Conservation (phyloP, 2,888 invertebrate species). For the Hirtodrosophila confusa region DNA sequence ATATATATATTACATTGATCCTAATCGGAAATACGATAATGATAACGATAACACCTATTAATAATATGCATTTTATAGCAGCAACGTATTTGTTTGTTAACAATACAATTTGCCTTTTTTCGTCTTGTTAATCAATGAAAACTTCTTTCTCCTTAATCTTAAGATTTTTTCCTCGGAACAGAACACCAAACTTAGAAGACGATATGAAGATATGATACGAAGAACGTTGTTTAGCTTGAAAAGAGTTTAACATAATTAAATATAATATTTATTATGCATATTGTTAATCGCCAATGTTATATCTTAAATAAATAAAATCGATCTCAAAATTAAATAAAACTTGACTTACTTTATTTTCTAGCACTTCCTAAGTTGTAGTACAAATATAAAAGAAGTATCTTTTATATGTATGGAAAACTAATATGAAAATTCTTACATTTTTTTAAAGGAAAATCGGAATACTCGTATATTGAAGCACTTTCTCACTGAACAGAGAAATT, state of each 20-base stretch:
- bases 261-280: conserved; percentile 52
- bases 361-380: too few relatives aligned
- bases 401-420: not conserved
- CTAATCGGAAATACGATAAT: conserved; percentile 16
- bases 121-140: conserved; percentile 29
- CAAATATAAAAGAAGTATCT: too few relatives aligned
- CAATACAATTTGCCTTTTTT: conserved; percentile 16
- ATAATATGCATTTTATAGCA: conserved; percentile 36
- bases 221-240: conserved; percentile 47
- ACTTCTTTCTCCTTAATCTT: conserved; percentile 56
- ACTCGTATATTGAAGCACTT: too few relatives aligned
- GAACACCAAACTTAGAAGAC: conserved; percentile 50
- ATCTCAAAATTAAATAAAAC: conserved; percentile 30
- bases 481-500: too few relatives aligned
- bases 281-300: conserved; percentile 72
- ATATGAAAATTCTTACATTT: not conserved
- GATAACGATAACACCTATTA: conserved; percentile 27
- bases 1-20: conserved; percentile 19
- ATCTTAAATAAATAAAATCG: conserved; percentile 44
- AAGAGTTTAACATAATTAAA: conserved; percentile 37
- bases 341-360: too few relatives aligned
- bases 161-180: conserved; percentile 47
- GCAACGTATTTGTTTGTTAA: conserved; percentile 30
- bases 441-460: too few relatives aligned
- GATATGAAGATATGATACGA: conserved; percentile 23